Base-by-base conservation (phyloP, 2,113 vertebrate species). In the Osmerus mordax region DNA sequence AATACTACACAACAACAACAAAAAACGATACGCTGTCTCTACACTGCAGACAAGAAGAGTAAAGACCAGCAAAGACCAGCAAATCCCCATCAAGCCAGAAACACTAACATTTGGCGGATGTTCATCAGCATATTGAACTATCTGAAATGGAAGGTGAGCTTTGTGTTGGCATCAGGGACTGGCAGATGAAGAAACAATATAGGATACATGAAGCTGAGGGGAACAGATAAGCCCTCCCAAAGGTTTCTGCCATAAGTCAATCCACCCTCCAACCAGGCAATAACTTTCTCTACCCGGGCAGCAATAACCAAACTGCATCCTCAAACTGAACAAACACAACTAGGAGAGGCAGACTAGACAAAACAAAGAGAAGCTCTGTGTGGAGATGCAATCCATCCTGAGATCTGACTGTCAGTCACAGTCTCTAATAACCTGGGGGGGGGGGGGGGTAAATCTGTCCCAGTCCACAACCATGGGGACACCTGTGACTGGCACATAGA, bases 231-330 rank as follows among this genome's bases (percentile, higher is more conserved):
- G 68, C 69, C 64, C 69, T 73, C 75, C 74, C 23, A 47, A 59
- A 77, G 84, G 79, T 75, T 68, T 75, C 78, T 78, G 78, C 77
- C 66, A 81, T 53, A 65, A 87, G 82, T 84, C 84, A 77, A 63
- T 76, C 76, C 78, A 76, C 81, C 70, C 77, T 78, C 41, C 59
- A 78, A 74, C 80, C 76, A 85, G 82, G 89, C 89, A 89, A 91
- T 89, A 92, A 90, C 87, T 77, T 78, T 61, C 76, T 68, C 71
- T 81, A 75, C 70, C 71, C 81, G 78, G 72, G 3, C 73, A 83
- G 89, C 88, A 89, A 91, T 90, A 92, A 89, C 83, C 84, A 82
- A 73, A 71, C 75, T 73, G 83, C 78, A 85, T 85, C 81, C 87
- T 73, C 83, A 85, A 78, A 89, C 62, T 55, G 74, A 77, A 63